phyloP scores from a whole-genome alignment of 2,888 invertebrate species.

The Microplitis manilae region DNA sequence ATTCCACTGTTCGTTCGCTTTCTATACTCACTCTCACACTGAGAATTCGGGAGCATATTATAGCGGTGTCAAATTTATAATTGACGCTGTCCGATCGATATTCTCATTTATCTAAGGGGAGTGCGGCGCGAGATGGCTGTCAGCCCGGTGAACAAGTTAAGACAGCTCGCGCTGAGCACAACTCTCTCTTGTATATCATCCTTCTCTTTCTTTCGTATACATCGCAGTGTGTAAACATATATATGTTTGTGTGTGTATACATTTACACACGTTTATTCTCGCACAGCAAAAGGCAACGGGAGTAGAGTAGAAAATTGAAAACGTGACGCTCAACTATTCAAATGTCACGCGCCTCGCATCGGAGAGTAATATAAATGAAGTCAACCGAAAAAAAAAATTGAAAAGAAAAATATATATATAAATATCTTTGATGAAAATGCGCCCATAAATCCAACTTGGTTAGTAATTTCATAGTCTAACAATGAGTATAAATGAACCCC shows the following conservation, averaged over 20 bases:
- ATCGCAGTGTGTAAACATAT: neutral
- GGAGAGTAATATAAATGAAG: conserved; percentile 25
- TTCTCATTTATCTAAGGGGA: conserved; percentile 69
- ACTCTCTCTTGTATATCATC: conserved; percentile 20
- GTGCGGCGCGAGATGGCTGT: conserved; percentile 62
- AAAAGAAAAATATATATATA: neutral
- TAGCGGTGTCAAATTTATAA: conserved; percentile 67
- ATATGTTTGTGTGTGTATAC: conserved; percentile 15
- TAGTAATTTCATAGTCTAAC: no score
- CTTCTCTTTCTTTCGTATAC: conserved; percentile 26
- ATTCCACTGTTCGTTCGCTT: neutral
- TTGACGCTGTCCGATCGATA: conserved; percentile 68
- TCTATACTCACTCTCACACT: neutral
- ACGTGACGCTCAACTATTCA: conserved; percentile 64
- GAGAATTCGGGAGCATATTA: conserved; percentile 54
- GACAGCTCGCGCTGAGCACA: conserved; percentile 60
- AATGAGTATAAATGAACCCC: no score
- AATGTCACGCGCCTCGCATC: conserved; percentile 55
- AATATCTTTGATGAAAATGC: neutral
- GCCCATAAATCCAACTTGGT: neutral
- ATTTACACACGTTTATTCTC: conserved; percentile 7
- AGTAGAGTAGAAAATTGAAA: conserved; percentile 63
- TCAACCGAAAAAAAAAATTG: conserved; percentile 1
- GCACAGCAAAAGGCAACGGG: conserved; percentile 14
- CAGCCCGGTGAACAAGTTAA: conserved; percentile 66